phyloP scores from a whole-genome alignment of 2,888 invertebrate species.

The Cetonia aurata region DNA sequence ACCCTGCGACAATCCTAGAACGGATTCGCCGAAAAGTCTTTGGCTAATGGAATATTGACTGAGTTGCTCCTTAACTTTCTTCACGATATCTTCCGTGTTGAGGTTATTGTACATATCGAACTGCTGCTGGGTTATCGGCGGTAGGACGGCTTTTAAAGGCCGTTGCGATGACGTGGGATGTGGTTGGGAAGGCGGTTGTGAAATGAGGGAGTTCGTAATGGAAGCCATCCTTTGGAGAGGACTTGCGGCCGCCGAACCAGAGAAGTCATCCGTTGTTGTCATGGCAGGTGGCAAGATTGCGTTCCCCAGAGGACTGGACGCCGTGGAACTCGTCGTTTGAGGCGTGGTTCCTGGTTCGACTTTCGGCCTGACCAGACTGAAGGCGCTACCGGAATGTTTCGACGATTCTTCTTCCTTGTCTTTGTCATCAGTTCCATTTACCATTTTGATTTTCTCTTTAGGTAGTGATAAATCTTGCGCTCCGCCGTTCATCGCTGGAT shows the following conservation, averaged over 20 bases:
- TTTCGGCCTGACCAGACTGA: slow-evolving; percentile 89
- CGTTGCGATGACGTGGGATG: slow-evolving; percentile 88
- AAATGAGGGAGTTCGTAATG: slow-evolving; percentile 96
- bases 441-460: slow-evolving; percentile 80
- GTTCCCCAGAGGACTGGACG: slow-evolving; percentile 87
- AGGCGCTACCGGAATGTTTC: slow-evolving; percentile 85
- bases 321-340: slow-evolving; percentile 80
- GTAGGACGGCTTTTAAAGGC: slow-evolving; percentile 95
- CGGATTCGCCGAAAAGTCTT: slow-evolving; percentile 97
- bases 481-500: slow-evolving; percentile 73
- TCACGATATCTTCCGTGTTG: slow-evolving; percentile 98
- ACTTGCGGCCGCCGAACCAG: slow-evolving; percentile 86
- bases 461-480: slow-evolving; percentile 90
- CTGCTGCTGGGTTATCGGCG: slow-evolving; percentile 98
- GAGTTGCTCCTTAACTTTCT: slow-evolving; percentile 93
- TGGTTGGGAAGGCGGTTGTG: slow-evolving; percentile 87
- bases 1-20: slow-evolving; percentile 96
- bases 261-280: slow-evolving; percentile 85
- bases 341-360: slow-evolving; percentile 77
- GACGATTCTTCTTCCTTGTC: slow-evolving; percentile 76
- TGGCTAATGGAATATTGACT: slow-evolving; percentile 98
- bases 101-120: slow-evolving; percentile 98
- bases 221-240: slow-evolving; percentile 98
- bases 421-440: slow-evolving; percentile 76
- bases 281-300: slow-evolving; percentile 88